A percentile compares a stretch with the other conserved stretches of the same genome.
Evolutionary conservation across 2,888 invertebrate genomes (phyloP).

Genomic region (Cheilosia scutellata): DNA sequence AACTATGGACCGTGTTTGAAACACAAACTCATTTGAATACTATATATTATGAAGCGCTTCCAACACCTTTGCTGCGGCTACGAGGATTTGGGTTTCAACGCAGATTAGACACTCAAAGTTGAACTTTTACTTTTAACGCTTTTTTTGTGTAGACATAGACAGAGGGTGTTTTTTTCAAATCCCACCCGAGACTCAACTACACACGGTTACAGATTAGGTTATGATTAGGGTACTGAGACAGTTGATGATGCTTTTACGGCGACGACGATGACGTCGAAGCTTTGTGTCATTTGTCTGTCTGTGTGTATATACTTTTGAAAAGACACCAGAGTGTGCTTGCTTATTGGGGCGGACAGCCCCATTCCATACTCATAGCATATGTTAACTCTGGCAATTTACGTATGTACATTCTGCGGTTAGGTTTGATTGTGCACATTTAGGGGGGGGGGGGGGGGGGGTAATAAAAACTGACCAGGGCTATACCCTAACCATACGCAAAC

Average conservation of each 20-base stretch:
- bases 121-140: constrained; percentile 10
- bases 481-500: constrained; percentile 27
- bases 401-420: constrained; percentile 25
- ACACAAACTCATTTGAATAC: constrained; percentile 42
- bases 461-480: constrained; percentile 59
- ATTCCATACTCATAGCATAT: neutral
- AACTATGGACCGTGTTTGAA: constrained; percentile 20
- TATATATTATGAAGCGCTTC: constrained; percentile 36
- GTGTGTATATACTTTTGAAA: neutral
- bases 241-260: constrained; percentile 19
- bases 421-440: constrained; percentile 27
- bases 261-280: neutral
- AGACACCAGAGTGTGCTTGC: neutral
- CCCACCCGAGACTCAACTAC: neutral
- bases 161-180: too few relatives aligned
- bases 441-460: too few relatives aligned
- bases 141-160: neutral
- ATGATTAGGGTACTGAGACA: constrained; percentile 31
- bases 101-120: constrained; percentile 8
- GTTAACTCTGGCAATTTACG: constrained; percentile 25
- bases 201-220: neutral
- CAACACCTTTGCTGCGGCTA: constrained; percentile 27
- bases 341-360: neutral
- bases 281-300: neutral
- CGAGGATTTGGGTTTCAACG: neutral